Conservation (phyloP, 2,797 vertebrate genomes). For the Molossus alvarezi region DNA sequence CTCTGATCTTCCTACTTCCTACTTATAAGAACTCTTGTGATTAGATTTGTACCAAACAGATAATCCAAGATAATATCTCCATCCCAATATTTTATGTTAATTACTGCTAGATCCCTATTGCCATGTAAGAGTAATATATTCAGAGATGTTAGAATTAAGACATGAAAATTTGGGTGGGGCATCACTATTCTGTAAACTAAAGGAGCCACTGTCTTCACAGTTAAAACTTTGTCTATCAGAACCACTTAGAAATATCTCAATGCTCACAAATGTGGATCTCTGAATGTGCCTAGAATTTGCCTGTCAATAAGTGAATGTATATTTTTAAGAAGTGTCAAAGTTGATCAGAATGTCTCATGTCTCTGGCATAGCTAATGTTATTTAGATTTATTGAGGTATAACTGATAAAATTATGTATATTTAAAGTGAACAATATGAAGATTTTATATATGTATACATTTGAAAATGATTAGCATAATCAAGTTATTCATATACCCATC, state of each 20-base stretch:
- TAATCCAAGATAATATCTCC: neutral
- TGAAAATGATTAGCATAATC: neutral
- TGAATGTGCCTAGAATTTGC: neutral
- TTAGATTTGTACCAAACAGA: neutral
- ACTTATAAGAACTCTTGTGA: neutral
- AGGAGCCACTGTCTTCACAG: neutral
- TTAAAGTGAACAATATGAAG: neutral
- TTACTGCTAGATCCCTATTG: neutral
- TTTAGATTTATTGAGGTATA: neutral
- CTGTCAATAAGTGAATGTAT: neutral
- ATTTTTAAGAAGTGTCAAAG: no score
- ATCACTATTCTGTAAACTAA: neutral
- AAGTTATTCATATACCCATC: neutral
- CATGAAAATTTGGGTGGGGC: neutral
- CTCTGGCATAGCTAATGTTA: neutral
- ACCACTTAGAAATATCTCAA: neutral
- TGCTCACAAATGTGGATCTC: neutral
- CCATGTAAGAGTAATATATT: neutral
- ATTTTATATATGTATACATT: neutral
- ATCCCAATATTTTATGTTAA: neutral
- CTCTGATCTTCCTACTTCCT: neutral
- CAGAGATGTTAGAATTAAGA: neutral
- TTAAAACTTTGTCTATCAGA: neutral
- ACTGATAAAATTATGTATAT: neutral
- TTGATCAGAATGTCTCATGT: conserved; percentile 11